These are phyloP conservation scores for Cantharis rustica DNA, from an alignment of 2,888 invertebrate species.

Conservation along the genomic window DNA sequence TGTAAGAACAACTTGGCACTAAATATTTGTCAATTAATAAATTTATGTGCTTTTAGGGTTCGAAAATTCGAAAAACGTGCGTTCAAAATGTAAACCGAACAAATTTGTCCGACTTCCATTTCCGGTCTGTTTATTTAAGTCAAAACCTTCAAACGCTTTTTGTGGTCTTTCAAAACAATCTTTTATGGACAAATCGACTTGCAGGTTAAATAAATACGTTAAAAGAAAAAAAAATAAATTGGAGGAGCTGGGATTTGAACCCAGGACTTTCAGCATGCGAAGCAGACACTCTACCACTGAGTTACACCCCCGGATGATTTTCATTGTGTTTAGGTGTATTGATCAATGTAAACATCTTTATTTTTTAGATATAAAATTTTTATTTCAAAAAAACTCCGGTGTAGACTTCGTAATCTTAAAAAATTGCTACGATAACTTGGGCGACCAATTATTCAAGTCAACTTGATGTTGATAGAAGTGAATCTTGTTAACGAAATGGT, in stretches of 20 bases:
- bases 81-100: neutral
- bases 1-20: neutral
- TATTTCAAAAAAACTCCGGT: too few relatives aligned
- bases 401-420: too few relatives aligned
- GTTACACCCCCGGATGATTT: constrained; percentile 50
- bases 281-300: constrained; percentile 60
- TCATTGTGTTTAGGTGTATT: neutral
- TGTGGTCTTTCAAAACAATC: neutral
- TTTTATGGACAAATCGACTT: neutral
- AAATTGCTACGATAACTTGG: neutral
- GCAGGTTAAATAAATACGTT: neutral
- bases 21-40: neutral
- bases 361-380: too few relatives aligned
- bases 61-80: neutral
- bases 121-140: neutral
- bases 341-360: too few relatives aligned
- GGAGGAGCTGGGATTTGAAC: constrained; percentile 56
- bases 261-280: constrained; percentile 59
- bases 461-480: neutral
- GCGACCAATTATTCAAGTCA: neutral
- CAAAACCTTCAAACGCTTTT: neutral
- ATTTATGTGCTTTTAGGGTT: neutral
- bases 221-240: constrained; percentile 32
- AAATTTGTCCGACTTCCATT: neutral
- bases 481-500: neutral